Base-by-base conservation (phyloP, 2,888 invertebrate genomes). In the Nemoura dubitans region DNA sequence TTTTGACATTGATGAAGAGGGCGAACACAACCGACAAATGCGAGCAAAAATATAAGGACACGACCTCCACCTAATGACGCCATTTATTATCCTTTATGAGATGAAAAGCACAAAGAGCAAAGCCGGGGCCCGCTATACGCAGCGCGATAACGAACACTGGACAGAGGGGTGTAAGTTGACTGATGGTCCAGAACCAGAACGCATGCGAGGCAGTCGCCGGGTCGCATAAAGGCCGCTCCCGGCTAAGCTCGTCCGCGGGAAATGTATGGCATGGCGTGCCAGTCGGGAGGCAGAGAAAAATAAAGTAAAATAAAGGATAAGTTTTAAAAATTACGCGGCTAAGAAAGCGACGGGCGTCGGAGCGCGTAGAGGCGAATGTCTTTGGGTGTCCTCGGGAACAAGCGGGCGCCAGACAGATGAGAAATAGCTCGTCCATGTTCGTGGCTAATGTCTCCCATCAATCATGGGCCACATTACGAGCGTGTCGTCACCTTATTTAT, bases 21-120 rank as follows among this genome's bases (percentile, higher is more conserved):
- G 90, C 90, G 91, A 90, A 91, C 90, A 90, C 90, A 89, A 89
- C 90, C 91, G 91, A 92, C 92, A 92, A 92, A 92, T 91, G 91
- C 90, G 90, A 86, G 91, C 90, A 90, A 91, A 91, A 91, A 91
- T 91, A 91, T 90, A 91, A 91, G 90, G 90, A 91, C 91, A 90
- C 90, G 91, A 90, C 90, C 91, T 90, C 90, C 89, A 90, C 90
- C 91, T 92, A 92, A 92, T 91, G 91, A 92, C 90, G 90, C 91
- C 90, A 91, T 92, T 91, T 90, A 91, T 92, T 91, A 90, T 89
- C 91, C 91, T 91, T 91, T 91, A 91, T 91, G 91, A 83, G 83
- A 80, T 59, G 76, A 76, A 78, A 85, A 78, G 86, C 29, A 43
- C 86, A 59, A 86, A 77, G 80, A 43, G 81, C 16, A 80, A 81